Evolutionary conservation across 2,888 invertebrate genomes (phyloP).

Genomic region (Creontiades dilutus): DNA sequence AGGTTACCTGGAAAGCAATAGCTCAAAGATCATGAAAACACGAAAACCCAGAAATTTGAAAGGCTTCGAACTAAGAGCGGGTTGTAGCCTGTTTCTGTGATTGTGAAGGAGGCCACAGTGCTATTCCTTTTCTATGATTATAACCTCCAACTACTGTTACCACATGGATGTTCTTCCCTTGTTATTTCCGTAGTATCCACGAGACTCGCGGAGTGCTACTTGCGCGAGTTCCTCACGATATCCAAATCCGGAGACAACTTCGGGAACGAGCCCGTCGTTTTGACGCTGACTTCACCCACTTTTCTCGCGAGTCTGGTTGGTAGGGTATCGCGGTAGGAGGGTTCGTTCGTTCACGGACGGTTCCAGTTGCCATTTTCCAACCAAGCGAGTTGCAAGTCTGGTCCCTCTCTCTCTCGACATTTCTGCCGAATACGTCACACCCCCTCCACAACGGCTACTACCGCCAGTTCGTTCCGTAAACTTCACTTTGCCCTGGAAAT

Average conservation of each 20-base stretch:
- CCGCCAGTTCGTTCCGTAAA: not conserved
- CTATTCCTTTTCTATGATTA: not conserved
- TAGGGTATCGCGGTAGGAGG: not conserved
- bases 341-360: not conserved
- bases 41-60: too few species aligned
- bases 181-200: not conserved
- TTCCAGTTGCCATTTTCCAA: constrained; percentile 52
- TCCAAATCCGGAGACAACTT: not conserved
- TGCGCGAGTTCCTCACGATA: not conserved
- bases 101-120: too few species aligned
- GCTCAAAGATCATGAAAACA: too few species aligned
- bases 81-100: too few species aligned
- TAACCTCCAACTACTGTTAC: not conserved
- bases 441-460: not conserved
- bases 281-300: not conserved
- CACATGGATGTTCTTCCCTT: not conserved
- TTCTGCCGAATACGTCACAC: constrained; percentile 41
- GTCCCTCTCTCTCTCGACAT: not conserved
- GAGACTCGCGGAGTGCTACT: too few species aligned
- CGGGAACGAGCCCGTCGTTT: not conserved
- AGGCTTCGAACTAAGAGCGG: too few species aligned
- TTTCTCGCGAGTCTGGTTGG: not conserved
- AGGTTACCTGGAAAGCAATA: too few species aligned
- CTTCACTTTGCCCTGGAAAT: constrained; percentile 47
- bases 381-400: constrained; percentile 18